phyloP scores from a whole-genome alignment of 2,888 invertebrate species.

The Liodrosophila aerea region DNA sequence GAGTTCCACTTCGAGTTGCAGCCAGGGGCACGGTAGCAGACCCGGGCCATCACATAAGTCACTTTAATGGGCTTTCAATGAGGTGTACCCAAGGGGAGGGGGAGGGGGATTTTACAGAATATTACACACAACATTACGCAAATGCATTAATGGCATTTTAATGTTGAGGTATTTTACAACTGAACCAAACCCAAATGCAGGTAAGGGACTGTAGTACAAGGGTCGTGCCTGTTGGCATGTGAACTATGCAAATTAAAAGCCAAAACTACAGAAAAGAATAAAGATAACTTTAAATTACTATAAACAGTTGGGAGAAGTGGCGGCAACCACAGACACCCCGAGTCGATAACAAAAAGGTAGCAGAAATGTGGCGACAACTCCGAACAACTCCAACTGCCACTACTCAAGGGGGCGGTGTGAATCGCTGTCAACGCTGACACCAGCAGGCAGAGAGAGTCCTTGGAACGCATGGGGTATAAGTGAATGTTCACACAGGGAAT shows the following conservation, averaged over 20 bases:
- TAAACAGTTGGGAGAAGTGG: slow-evolving; percentile 60
- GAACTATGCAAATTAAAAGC: slow-evolving; percentile 64
- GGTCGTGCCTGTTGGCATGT: slow-evolving; percentile 28
- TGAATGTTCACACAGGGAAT: slow-evolving; percentile 50
- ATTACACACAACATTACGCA: slow-evolving; percentile 71
- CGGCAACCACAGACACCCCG: slow-evolving; percentile 52
- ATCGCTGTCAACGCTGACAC: slow-evolving; percentile 23
- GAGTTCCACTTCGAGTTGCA: slow-evolving; percentile 33
- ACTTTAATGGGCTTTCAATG: slow-evolving; percentile 77
- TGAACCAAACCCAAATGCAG: slow-evolving; percentile 29
- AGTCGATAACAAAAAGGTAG: slow-evolving; percentile 56
- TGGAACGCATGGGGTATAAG: slow-evolving; percentile 23
- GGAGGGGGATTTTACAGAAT: slow-evolving; percentile 18
- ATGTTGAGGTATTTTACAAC: slow-evolving; percentile 68
- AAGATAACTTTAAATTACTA: slow-evolving; percentile 53
- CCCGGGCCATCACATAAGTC: slow-evolving; percentile 63
- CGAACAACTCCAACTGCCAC: slow-evolving; percentile 32
- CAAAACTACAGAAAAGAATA: slow-evolving; percentile 42
- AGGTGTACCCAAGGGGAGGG: slow-evolving; percentile 52
- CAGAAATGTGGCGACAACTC: slow-evolving; percentile 50
- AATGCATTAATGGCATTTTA: slow-evolving; percentile 77
- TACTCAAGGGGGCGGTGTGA: slow-evolving; percentile 7
- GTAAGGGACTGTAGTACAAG: slow-evolving; percentile 25
- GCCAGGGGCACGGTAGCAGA: background rate
- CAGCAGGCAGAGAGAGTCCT: background rate